phyloP scores from a whole-genome alignment of 2,113 vertebrate genomes.

The Pituophis catenifer region DNA sequence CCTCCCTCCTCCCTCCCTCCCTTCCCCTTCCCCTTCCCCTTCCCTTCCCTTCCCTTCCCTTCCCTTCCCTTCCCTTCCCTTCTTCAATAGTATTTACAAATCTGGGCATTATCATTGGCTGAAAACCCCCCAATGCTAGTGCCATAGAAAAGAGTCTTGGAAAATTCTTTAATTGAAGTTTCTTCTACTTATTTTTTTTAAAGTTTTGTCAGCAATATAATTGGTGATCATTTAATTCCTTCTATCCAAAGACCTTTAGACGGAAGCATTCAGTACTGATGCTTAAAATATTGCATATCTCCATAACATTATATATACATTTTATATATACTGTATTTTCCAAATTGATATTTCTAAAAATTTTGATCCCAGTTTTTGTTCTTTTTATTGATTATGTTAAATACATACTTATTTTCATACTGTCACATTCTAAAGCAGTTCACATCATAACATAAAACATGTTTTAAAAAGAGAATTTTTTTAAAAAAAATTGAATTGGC shows the following conservation, averaged over 20 bases:
- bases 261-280: neutral
- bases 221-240: neutral
- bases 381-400: neutral
- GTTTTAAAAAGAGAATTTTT: neutral
- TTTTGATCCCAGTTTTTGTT: neutral
- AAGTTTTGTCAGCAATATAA: neutral
- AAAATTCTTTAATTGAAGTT: neutral
- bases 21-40: fast-evolving
- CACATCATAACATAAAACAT: neutral
- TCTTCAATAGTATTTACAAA: neutral
- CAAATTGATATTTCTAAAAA: neutral
- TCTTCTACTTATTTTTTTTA: neutral
- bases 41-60: no score
- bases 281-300: neutral
- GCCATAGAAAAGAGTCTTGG: neutral
- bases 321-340: neutral
- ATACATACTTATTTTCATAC: neutral
- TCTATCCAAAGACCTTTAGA: neutral
- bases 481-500: neutral
- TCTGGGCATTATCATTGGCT: neutral
- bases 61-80: neutral
- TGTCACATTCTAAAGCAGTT: neutral
- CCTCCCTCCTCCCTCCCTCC: no score
- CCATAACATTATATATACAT: neutral
- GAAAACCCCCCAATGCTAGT: neutral